These are phyloP conservation scores for Argopecten irradians DNA, from an alignment of 1,140 invertebrate species.

Conservation along the genomic window DNA sequence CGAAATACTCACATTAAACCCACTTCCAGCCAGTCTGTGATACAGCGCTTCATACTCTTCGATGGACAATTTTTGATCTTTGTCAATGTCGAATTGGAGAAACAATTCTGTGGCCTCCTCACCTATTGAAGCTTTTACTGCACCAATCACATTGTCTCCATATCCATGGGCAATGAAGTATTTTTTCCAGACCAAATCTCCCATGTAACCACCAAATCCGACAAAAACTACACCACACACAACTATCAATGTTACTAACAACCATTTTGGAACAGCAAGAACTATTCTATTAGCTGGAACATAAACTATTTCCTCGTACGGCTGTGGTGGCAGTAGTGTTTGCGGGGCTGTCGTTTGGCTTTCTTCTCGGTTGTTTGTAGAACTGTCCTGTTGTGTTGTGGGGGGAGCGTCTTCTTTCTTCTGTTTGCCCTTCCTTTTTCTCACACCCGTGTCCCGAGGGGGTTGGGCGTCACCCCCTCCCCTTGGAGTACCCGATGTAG, in stretches of 20 bases:
- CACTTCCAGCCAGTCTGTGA: slow-evolving; percentile 53
- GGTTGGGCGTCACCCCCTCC: not conserved
- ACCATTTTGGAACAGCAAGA: slow-evolving; percentile 51
- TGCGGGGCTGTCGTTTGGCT: not conserved
- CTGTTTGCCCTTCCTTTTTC: slow-evolving; percentile 30
- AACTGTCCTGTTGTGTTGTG: not conserved
- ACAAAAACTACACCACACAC: slow-evolving; percentile 40
- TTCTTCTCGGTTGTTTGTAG: not conserved
- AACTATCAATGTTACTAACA: slow-evolving; percentile 28
- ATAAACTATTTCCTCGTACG: slow-evolving; percentile 39
- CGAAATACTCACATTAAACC: slow-evolving; percentile 47
- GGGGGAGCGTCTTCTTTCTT: not conserved
- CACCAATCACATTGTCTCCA: slow-evolving; percentile 25
- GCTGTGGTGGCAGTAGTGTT: slow-evolving; percentile 24
- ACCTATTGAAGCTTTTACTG: slow-evolving; percentile 51
- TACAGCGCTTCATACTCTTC: slow-evolving; percentile 68
- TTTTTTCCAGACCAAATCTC: slow-evolving; percentile 42
- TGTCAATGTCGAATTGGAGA: slow-evolving; percentile 61
- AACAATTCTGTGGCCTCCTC: slow-evolving; percentile 63
- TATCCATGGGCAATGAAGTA: not conserved
- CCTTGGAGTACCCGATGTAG: not conserved
- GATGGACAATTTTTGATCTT: slow-evolving; percentile 64
- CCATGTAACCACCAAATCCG: slow-evolving; percentile 43
- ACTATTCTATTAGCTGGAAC: slow-evolving; percentile 49
- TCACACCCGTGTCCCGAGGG: slow-evolving; percentile 1